Evolutionary conservation across 2,888 invertebrate species (phyloP), one percentile per base, ranked within the genome.

Genomic region (Acanthosoma haemorrhoidale): DNA sequence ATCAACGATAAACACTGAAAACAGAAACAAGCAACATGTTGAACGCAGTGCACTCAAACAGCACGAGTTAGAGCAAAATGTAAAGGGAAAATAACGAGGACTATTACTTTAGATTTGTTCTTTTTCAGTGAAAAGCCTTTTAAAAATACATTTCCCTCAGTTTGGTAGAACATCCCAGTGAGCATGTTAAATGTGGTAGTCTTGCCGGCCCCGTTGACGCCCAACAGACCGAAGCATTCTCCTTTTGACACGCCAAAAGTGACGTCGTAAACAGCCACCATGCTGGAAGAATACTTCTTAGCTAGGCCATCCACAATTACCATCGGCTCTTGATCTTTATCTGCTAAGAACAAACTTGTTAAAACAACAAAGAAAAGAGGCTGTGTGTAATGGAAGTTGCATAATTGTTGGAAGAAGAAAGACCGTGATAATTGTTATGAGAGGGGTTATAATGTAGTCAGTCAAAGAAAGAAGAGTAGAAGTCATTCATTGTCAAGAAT

Each of bases 1-100:
- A 94, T 85, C 72, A 85, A 82, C 67, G 84, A 83, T 63, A 90
- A 82, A 77, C 90, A 92, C 87, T 51, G 29, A 1, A 51, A 51
- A 13, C 6, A n/a, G n/a, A 51, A 51, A 51, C 29, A n/a, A n/a
- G n/a, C n/a, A n/a, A n/a, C n/a, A n/a, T n/a, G n/a, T n/a, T n/a
- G n/a, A n/a, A n/a, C n/a, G n/a, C n/a, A n/a, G 13, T 11, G 2
- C n/a, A 13, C 3, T 25, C 8, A n/a, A 51, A 51, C 21, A 51
- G n/a, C n/a, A n/a, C n/a, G n/a, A n/a, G n/a, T n/a, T 41, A 3
- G 16, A 13, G 13, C 21, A n/a, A 51, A 25, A 51, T 25, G 18
- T 43, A n/a, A n/a, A n/a, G n/a, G n/a, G n/a, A n/a, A n/a, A n/a
- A n/a, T n/a, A n/a, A 51, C 21, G 0, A 29, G 21, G 13, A 25